Conservation (phyloP, 2,113 vertebrate species). For the Calcarius ornatus region DNA sequence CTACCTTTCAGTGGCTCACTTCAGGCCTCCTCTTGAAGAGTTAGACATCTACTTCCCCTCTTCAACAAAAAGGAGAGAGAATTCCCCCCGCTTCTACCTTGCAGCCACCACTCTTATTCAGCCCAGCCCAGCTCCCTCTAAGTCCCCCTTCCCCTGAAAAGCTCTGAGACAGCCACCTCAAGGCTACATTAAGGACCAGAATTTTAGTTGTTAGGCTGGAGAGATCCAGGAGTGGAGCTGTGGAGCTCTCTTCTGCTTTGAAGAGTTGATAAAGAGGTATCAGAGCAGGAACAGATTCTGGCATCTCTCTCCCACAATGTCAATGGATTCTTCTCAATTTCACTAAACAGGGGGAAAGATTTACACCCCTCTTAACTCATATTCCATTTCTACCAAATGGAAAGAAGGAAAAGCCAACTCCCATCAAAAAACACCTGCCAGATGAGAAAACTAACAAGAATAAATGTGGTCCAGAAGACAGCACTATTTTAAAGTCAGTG, state of each 20-base stretch:
- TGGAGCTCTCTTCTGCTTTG: background rate
- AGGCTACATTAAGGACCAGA: background rate
- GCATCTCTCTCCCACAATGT: background rate
- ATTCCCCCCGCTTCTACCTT: fast-evolving
- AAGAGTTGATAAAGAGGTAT: background rate
- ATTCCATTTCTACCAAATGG: background rate
- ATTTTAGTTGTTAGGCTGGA: background rate
- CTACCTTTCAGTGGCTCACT: background rate
- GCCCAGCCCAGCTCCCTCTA: background rate
- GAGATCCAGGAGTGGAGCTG: background rate
- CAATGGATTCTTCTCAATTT: background rate
- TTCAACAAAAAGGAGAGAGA: background rate
- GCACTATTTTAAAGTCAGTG: background rate
- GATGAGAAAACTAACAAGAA: background rate
- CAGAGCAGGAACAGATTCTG: background rate
- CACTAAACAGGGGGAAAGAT: background rate
- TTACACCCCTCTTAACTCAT: background rate
- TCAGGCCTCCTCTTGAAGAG: background rate
- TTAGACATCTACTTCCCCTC: background rate
- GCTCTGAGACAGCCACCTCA: background rate
- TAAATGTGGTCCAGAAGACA: background rate
- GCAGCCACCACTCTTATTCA: background rate
- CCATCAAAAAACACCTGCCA: background rate
- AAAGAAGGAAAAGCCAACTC: background rate
- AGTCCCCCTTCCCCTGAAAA: background rate